Percentiles rank a stretch among this genome's conserved stretches.
Conservation (phyloP, 2,797 vertebrate genomes). For the Galaxias olidus region DNA sequence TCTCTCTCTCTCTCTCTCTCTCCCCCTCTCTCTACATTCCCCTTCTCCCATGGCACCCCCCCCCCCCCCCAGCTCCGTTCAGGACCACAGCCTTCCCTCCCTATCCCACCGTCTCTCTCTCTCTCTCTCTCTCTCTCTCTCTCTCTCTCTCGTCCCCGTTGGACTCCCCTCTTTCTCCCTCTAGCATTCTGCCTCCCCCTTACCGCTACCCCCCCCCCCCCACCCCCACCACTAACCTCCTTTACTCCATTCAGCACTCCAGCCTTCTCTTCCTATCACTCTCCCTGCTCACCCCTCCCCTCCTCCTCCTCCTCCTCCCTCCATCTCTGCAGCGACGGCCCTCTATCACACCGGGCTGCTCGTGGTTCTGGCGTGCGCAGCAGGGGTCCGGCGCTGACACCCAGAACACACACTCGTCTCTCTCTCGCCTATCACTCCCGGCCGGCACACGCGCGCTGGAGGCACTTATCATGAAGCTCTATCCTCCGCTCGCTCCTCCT, state of each 20-base stretch:
- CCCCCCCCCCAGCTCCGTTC: conserved; percentile 33
- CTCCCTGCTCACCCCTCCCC: conserved; percentile 6
- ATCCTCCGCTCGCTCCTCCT: conserved; percentile 7
- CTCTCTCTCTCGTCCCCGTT: conserved; percentile 14
- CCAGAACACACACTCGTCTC: conserved; percentile 45
- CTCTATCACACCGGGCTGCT: conserved; percentile 13
- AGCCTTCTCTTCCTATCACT: conserved; percentile 30
- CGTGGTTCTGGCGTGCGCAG: conserved; percentile 24
- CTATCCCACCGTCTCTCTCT: too few species aligned
- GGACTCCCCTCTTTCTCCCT: conserved; percentile 33
- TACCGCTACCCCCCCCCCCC: conserved; percentile 27
- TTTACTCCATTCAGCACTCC: too few species aligned
- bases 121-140: conserved; percentile 10
- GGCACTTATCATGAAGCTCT: conserved; percentile 42
- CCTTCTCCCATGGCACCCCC: conserved; percentile 47
- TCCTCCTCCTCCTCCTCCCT: conserved; percentile 7
- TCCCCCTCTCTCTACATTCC: conserved; percentile 27
- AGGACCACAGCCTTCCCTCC: conserved; percentile 30
- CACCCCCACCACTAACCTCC: conserved; percentile 54
- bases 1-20: conserved; percentile 42
- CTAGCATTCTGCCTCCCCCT: conserved; percentile 24
- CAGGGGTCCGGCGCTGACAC: conserved; percentile 41
- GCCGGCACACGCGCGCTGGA: conserved; percentile 30
- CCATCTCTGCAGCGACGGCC: not conserved
- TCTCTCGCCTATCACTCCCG: too few species aligned